Conservation (phyloP, 2,113 vertebrate genomes). For the Leptodactylus fuscus region DNA sequence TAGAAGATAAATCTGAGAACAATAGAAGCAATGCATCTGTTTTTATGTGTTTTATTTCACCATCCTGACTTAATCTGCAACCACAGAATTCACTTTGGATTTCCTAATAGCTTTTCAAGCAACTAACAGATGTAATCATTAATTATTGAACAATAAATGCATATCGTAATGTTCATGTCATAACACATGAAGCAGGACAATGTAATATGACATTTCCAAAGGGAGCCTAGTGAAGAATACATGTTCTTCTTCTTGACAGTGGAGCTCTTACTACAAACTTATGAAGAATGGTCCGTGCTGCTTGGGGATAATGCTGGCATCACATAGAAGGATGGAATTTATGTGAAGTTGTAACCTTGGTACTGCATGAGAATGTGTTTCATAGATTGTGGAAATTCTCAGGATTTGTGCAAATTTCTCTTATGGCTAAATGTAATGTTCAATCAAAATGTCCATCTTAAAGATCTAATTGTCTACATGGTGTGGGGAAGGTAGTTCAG, state of each 20-base stretch:
- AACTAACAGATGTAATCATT: conserved; percentile 53
- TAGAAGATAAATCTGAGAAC: background rate
- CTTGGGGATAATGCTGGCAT: background rate
- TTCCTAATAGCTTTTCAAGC: background rate
- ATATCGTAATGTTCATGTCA: conserved; percentile 48
- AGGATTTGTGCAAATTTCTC: background rate
- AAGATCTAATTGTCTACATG: too few relatives aligned
- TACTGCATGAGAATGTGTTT: background rate
- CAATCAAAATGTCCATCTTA: too few relatives aligned
- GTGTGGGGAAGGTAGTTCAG: too few relatives aligned
- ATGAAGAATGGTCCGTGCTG: conserved; percentile 6
- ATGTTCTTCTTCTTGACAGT: conserved; percentile 16
- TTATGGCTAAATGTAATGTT: background rate
- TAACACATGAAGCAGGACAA: conserved; percentile 40
- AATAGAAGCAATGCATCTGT: background rate
- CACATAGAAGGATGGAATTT: background rate
- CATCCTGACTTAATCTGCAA: background rate
- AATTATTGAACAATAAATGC: conserved; percentile 52
- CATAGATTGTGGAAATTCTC: background rate
- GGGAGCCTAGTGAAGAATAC: conserved; percentile 36
- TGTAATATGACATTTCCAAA: conserved; percentile 39
- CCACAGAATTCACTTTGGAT: conserved; percentile 4
- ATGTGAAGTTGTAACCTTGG: background rate
- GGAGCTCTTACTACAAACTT: background rate
- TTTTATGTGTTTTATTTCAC: background rate